These are phyloP conservation scores for Apus apus DNA, from an alignment of 2,113 vertebrate species.

Conservation along the genomic window DNA sequence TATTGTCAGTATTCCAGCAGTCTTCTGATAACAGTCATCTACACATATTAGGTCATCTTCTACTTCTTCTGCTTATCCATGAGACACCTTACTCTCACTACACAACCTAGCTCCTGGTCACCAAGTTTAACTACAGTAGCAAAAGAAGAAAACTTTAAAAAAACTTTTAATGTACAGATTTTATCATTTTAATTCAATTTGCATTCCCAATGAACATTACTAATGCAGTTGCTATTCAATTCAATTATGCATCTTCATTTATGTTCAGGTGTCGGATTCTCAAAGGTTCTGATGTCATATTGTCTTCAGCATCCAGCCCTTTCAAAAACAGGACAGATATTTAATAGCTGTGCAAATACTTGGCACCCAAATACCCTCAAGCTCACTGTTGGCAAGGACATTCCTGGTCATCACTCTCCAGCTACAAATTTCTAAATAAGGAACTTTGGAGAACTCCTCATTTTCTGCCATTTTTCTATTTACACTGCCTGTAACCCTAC, in stretches of 20 bases:
- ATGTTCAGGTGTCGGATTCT: background rate
- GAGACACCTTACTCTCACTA: background rate
- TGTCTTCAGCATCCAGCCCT: background rate
- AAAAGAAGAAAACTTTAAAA: background rate
- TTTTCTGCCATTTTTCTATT: background rate
- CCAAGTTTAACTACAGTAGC: background rate
- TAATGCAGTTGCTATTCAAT: background rate
- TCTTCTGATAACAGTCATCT: background rate
- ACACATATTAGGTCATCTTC: background rate
- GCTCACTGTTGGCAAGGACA: background rate
- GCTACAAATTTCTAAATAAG: background rate
- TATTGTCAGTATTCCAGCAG: background rate
- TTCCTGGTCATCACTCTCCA: background rate
- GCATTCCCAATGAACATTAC: background rate
- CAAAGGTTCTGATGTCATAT: background rate
- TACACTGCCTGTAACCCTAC: background rate
- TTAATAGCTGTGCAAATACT: background rate
- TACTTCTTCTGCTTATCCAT: background rate
- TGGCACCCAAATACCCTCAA: background rate
- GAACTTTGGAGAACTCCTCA: background rate
- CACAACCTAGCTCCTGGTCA: background rate
- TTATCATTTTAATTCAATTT: background rate
- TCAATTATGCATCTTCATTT: background rate
- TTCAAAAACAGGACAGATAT: background rate
- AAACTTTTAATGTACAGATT: background rate